Percentiles rank a stretch among this genome's conserved stretches.
Conservation (phyloP, 2,113 vertebrate species). For the Bubo scandiacus region DNA sequence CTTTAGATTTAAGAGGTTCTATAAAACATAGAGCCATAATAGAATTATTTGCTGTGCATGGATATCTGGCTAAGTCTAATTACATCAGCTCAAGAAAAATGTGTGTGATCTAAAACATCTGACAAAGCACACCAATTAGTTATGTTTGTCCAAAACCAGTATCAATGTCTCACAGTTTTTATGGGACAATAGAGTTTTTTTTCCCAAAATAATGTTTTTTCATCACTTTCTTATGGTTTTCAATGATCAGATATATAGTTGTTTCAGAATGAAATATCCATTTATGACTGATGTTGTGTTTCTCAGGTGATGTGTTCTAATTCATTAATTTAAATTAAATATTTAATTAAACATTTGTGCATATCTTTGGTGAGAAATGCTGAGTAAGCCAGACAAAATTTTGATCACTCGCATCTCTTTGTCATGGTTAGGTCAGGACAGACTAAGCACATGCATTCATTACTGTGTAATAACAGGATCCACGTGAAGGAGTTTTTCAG, state of each 20-base stretch:
- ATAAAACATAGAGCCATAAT: not conserved
- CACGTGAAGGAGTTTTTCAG: not conserved
- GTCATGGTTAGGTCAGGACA: not conserved
- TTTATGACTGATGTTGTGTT: not conserved
- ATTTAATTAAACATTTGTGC: conserved; percentile 41
- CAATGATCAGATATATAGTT: not conserved
- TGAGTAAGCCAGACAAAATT: conserved; percentile 47
- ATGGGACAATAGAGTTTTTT: not conserved
- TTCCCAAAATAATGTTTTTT: not conserved
- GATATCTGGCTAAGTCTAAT: not conserved
- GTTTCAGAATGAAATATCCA: not conserved
- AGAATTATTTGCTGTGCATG: not conserved
- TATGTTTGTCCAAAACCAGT: fast-evolving
- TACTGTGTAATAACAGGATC: not conserved
- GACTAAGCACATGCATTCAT: not conserved
- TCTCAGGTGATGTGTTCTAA: not conserved
- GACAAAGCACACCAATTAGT: not conserved
- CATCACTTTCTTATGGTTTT: not conserved
- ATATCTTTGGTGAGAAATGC: conserved; percentile 18
- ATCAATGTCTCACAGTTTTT: not conserved
- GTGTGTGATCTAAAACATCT: not conserved
- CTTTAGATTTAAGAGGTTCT: not conserved
- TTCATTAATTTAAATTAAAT: conserved; percentile 47
- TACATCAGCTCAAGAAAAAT: not conserved
- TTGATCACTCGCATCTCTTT: not conserved